Evolutionary conservation across 2,797 vertebrate species (phyloP), one percentile per base, ranked within the genome.

Genomic region (Coendou prehensilis): DNA sequence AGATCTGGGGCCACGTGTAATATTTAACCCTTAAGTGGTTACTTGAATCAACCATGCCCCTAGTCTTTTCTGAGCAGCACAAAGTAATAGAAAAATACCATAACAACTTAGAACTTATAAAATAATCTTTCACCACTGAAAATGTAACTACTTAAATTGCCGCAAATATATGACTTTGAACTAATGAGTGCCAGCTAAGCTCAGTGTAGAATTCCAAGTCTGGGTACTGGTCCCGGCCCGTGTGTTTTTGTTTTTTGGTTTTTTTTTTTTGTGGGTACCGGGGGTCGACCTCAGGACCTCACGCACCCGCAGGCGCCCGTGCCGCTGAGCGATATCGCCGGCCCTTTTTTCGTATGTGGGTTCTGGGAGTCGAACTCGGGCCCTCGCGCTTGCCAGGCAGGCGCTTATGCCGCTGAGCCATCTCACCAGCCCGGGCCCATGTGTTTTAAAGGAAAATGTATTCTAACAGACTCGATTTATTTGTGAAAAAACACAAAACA

Each of bases 1-100:
- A 90, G 54, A 94, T 50, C 54, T 69, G 83, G 64, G 95, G 89
- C 93, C 61, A 88, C 57, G 69, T 41, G n/a, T 52, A 67, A 71
- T 67, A 96, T 69, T 91, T 96, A 95, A 96, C 87, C 61, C 91
- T 87, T 90, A 14, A 1, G n/a, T 89, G 6, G 15, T 57, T 82
- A 76, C 17, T 30, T 52, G 67, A 84, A 47, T 37, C 79, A 63
- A 91, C 28, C 41, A 41, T 5, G 47, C 15, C 56, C 20, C 81
- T 9, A 54, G 26, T 69, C 30, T 47, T 87, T 83, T 57, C 90
- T 64, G 13, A 91, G 50, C 0, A 85, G 59, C 10, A 59, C 26
- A 92, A 37, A 92, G 56, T 41, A 83, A 63, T 2, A 67, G 81
- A 76, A 91, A 96, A 94, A 87, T 23, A 63, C 11, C 9, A 8